phyloP scores from a whole-genome alignment of 2,888 invertebrate species.

The Alloplasta piceator region DNA sequence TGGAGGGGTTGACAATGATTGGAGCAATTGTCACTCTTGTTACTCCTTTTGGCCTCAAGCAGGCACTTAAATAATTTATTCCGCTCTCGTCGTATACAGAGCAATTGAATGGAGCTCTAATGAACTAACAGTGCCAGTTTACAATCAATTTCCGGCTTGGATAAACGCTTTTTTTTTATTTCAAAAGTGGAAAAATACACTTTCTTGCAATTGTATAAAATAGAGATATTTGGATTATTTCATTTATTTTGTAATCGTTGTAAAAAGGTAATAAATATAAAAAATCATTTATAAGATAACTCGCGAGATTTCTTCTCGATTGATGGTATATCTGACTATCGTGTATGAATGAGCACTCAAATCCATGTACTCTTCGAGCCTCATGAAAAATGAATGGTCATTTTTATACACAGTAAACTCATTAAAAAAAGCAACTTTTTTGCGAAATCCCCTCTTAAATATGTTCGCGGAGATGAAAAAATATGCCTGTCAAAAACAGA shows the following conservation, averaged over 20 bases:
- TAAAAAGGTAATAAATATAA: conserved; percentile 9
- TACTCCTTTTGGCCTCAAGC: conserved; percentile 48
- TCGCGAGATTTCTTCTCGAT: not conserved
- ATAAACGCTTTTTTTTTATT: conserved; percentile 4
- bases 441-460: no score
- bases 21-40: conserved; percentile 37
- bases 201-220: not conserved
- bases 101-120: conserved; percentile 59
- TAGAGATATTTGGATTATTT: not conserved
- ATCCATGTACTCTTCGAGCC: not conserved
- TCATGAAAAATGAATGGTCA: not conserved
- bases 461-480: no score
- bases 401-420: no score
- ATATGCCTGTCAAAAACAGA: no score
- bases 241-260: conserved; percentile 10
- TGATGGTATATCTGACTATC: no score
- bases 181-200: conserved; percentile 3
- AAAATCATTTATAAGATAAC: not conserved
- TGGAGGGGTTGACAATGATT: conserved; percentile 31
- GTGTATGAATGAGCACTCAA: not conserved
- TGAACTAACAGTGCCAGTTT: conserved; percentile 58
- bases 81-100: conserved; percentile 44
- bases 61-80: conserved; percentile 68
- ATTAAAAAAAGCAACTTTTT: no score
- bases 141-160: conserved; percentile 66